A percentile compares a stretch with the other conserved stretches of the same genome.
Conservation (phyloP, 2,113 vertebrate species). For the Rattus norvegicus region GRCr8 NC_086029.1:63539501-63540000, state of each 20-base stretch:
- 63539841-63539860: neutral
- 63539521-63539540: slow-evolving; percentile 79
- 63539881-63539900: neutral
- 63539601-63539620: neutral
- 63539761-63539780: neutral
- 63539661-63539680: slow-evolving; percentile 3
- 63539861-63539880: slow-evolving; percentile 1
- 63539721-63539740: slow-evolving; percentile 22
- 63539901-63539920: neutral
- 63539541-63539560: slow-evolving; percentile 65
- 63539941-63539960: neutral
- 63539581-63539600: slow-evolving; percentile 46
- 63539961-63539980: slow-evolving; percentile 16
- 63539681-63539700: neutral
- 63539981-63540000: neutral
- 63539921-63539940: neutral
- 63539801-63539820: neutral
- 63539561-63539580: slow-evolving; percentile 59
- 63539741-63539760: slow-evolving; percentile 15
- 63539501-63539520: slow-evolving; percentile 75
- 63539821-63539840: slow-evolving; percentile 14
- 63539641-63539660: slow-evolving; percentile 39
- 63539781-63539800: neutral
- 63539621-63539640: neutral
- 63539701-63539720: slow-evolving; percentile 64